These are phyloP conservation scores for Setophaga coronata DNA, from an alignment of 2,113 vertebrate species.

Conservation along the genomic window DNA sequence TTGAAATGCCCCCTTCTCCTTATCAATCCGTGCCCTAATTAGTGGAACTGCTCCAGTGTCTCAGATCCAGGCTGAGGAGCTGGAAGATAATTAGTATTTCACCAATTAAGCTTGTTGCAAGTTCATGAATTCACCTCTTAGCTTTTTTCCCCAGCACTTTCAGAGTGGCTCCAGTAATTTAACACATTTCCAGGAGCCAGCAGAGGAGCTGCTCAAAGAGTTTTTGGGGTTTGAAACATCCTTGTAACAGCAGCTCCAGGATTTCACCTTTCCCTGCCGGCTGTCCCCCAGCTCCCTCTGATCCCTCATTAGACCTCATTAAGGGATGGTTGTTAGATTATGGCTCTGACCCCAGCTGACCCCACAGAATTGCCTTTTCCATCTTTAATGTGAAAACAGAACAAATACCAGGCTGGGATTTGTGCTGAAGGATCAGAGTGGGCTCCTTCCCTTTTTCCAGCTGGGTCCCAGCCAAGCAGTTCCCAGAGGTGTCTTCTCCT, in stretches of 20 bases:
- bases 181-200: not conserved
- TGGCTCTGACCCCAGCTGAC: not conserved
- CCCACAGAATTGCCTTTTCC: not conserved
- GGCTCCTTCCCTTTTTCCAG: not conserved
- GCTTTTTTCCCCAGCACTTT: not conserved
- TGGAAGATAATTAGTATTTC: conserved; percentile 44
- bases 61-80: not conserved
- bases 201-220: not conserved
- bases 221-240: not conserved
- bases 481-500: not conserved
- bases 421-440: rapidly evolving
- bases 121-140: not conserved
- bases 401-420: not conserved
- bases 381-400: not conserved
- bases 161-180: not conserved
- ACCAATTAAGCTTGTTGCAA: conserved; percentile 18
- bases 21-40: conserved; percentile 11
- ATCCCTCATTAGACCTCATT: not conserved
- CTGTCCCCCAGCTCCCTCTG: not conserved
- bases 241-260: not conserved
- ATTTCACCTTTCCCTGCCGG: conserved; percentile 7
- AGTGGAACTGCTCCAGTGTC: not conserved
- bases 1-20: not conserved
- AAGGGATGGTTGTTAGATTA: not conserved
- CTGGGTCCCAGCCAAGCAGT: not conserved